These are phyloP conservation scores for Triplophysa bombifrons DNA, from an alignment of 2,797 vertebrate genomes.

Conservation along the genomic window DNA sequence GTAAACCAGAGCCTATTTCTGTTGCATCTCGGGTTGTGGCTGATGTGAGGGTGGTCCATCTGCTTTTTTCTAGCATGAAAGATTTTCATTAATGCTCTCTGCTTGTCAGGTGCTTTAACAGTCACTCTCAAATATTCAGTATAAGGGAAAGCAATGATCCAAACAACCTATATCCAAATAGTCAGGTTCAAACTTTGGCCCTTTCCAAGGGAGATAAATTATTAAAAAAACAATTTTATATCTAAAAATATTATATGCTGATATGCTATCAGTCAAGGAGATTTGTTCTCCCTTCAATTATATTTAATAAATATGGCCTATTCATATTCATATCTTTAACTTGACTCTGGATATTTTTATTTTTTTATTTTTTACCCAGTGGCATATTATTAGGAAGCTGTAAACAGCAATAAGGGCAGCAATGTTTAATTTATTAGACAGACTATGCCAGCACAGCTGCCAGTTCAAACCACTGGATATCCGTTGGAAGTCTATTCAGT, in stretches of 20 bases:
- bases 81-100: slow-evolving; percentile 27
- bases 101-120: slow-evolving; percentile 53
- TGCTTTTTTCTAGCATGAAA: slow-evolving; percentile 1
- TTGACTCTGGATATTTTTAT: too few relatives aligned
- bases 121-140: slow-evolving; percentile 34
- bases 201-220: neutral
- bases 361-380: neutral
- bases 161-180: neutral
- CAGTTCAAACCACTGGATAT: slow-evolving; percentile 68
- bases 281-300: neutral
- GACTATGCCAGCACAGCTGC: slow-evolving; percentile 46
- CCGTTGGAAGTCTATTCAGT: slow-evolving; percentile 59
- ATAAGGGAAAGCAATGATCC: neutral
- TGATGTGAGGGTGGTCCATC: slow-evolving; percentile 16
- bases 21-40: slow-evolving; percentile 42
- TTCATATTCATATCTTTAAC: neutral
- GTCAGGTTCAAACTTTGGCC: neutral
- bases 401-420: slow-evolving; percentile 16
- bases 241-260: too few relatives aligned
- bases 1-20: slow-evolving; percentile 67
- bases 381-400: neutral
- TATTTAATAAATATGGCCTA: neutral
- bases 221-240: too few relatives aligned
- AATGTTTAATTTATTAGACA: slow-evolving; percentile 53
- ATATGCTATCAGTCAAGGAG: neutral